phyloP scores from a whole-genome alignment of 2,797 vertebrate genomes.

The Rhynchotus rufescens region DNA sequence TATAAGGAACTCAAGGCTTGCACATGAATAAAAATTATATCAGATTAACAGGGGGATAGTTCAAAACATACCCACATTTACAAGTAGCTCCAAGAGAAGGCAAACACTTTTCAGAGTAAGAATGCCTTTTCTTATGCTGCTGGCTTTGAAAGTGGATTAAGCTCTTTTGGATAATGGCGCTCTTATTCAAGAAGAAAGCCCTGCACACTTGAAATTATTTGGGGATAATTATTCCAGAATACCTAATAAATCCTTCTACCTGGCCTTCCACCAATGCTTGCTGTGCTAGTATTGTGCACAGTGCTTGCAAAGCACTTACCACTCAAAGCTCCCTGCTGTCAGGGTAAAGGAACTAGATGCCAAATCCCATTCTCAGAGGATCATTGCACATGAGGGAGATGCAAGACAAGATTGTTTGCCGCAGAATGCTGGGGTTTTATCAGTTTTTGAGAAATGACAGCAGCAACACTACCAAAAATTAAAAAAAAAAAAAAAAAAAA shows the following conservation, averaged over 20 bases:
- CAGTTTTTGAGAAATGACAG: not conserved
- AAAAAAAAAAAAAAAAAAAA: not conserved
- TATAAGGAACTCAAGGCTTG: not conserved
- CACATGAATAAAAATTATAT: not conserved
- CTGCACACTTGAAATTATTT: slow-evolving; percentile 8
- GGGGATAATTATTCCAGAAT: slow-evolving; percentile 16
- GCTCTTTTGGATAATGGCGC: not conserved
- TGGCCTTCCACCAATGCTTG: not conserved
- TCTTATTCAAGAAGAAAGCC: slow-evolving; percentile 1
- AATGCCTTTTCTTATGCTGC: not conserved
- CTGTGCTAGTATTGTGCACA: not conserved
- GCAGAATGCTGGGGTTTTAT: not conserved
- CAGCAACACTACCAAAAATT: not conserved
- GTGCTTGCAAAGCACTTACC: not conserved
- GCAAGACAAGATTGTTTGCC: not conserved
- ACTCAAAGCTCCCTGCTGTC: not conserved
- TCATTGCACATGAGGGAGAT: not conserved
- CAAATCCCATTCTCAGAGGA: slow-evolving; percentile 16
- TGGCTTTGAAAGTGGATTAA: slow-evolving; percentile 36
- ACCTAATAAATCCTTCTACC: slow-evolving; percentile 21
- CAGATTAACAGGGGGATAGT: not conserved
- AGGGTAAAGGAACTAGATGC: not conserved
- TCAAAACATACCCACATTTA: not conserved
- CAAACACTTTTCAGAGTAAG: not conserved
- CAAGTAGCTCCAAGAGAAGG: not conserved